Percentiles rank a stretch among this genome's conserved stretches.
Evolutionary conservation across 2,797 vertebrate genomes (phyloP).

Genomic region (Onychomys leucogaster): DNA sequence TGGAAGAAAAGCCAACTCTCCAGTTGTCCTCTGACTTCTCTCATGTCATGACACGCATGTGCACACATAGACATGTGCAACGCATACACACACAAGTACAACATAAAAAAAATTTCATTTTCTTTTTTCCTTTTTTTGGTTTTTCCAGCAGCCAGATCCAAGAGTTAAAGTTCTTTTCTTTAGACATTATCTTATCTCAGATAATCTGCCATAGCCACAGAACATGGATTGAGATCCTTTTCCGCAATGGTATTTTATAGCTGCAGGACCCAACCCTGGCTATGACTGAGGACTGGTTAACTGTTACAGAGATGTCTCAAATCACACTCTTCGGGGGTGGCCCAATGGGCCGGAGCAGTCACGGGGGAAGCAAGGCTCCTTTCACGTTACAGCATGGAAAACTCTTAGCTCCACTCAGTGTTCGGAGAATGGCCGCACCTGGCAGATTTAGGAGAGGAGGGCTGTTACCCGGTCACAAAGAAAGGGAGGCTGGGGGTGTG

Average conservation of each 20-base stretch:
- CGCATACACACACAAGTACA: background rate
- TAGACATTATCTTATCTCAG: background rate
- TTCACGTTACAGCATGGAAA: rapidly evolving
- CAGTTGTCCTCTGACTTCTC: background rate
- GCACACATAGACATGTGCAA: background rate
- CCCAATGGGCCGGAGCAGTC: no score
- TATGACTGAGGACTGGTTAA: background rate
- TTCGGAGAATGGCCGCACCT: rapidly evolving
- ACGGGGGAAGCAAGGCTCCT: background rate
- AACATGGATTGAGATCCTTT: background rate
- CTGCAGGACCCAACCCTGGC: background rate
- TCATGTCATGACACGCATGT: background rate
- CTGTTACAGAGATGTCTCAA: background rate
- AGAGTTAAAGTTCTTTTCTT: background rate
- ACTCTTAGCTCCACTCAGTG: background rate
- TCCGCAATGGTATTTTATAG: background rate
- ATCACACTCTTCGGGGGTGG: background rate
- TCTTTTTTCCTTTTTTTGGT: background rate
- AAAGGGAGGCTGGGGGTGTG: background rate
- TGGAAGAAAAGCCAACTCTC: background rate
- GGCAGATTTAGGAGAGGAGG: background rate
- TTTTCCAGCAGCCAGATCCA: background rate
- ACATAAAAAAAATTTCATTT: background rate
- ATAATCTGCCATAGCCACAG: background rate
- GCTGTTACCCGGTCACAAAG: background rate